Evolutionary conservation across 2,797 vertebrate genomes (phyloP), one percentile per base, ranked within the genome.

Genomic region (Ctenopoma multispine): DNA sequence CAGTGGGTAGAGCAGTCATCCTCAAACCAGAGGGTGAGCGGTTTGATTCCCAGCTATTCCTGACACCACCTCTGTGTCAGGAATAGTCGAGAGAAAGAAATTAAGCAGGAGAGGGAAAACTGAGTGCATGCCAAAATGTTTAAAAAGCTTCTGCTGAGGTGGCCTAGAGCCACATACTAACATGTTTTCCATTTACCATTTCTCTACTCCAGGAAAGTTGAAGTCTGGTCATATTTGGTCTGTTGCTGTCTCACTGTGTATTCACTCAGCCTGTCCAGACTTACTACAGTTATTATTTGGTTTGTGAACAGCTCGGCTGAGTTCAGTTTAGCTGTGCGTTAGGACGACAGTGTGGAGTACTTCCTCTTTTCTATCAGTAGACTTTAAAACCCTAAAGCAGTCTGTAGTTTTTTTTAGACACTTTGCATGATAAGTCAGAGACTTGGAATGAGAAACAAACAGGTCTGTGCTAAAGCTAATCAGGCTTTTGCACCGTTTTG

Each of bases 331-430:
- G 18, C 6, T 12, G 21, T 41, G 63, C n/a, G 34, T 31, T 29
- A 18, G 17, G 12, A 18, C 4, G 55, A 36, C 21, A 55, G 31
- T 51, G 34, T n/a, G 2, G 34, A 50, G 29, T 13, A 50, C 67
- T 69, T 77, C 47, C 56, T 75, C 14, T 48, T 70, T 64, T 18
- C 48, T 18, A 49, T 51, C 9, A 38, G 43, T 20, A 29, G 11
- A 40, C 40, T 36, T 36, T 12, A 51, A 38, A 44, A 15, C 18
- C 12, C 40, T 1, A 1, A 23, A 40, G 53, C 23, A 27, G 29
- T 18, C 15, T 3, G 56, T 23, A 7, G 21, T 40, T 44, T 56
- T 23, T 46, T 51, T n/a, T n/a, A n/a, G 51, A 43, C 53, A 34
- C 20, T 31, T 27, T 64, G 18, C 40, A 43, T 44, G 38, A 34